Evolutionary conservation across 2,113 vertebrate genomes (phyloP).

Genomic region (Phalacrocorax pelagicus): DNA sequence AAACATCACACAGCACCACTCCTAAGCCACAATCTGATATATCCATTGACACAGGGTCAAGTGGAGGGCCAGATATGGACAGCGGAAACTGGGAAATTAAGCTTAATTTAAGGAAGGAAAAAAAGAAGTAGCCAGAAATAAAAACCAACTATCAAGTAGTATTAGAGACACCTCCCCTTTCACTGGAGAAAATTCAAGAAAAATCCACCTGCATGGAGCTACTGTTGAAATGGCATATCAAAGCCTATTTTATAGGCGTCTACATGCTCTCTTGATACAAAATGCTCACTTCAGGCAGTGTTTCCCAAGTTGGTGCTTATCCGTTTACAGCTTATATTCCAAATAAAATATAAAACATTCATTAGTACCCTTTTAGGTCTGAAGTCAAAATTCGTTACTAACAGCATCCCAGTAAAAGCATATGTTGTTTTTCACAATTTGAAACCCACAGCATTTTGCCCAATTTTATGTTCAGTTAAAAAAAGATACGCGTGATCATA

Average conservation of each 20-base stretch:
- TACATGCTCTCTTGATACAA: background rate
- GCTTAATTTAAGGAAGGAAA: background rate
- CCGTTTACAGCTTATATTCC: background rate
- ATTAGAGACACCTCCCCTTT: background rate
- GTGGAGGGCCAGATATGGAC: background rate
- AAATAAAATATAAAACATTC: background rate
- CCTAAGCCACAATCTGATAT: background rate
- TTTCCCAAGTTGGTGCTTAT: background rate
- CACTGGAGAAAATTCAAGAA: background rate
- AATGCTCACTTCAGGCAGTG: background rate
- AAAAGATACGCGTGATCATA: background rate
- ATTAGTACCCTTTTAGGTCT: background rate
- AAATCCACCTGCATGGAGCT: background rate
- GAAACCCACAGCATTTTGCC: background rate
- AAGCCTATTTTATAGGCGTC: background rate
- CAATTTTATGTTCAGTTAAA: background rate
- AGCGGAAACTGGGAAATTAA: background rate
- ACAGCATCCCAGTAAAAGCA: background rate
- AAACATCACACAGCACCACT: rapidly evolving
- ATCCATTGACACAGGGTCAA: background rate
- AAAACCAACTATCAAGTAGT: background rate
- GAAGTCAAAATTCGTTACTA: background rate
- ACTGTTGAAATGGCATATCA: background rate
- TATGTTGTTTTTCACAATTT: slow-evolving; percentile 17
- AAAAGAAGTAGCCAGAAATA: background rate